Evolutionary conservation across 2,888 invertebrate genomes (phyloP).

Genomic region (Pharmacophagus antenor): DNA sequence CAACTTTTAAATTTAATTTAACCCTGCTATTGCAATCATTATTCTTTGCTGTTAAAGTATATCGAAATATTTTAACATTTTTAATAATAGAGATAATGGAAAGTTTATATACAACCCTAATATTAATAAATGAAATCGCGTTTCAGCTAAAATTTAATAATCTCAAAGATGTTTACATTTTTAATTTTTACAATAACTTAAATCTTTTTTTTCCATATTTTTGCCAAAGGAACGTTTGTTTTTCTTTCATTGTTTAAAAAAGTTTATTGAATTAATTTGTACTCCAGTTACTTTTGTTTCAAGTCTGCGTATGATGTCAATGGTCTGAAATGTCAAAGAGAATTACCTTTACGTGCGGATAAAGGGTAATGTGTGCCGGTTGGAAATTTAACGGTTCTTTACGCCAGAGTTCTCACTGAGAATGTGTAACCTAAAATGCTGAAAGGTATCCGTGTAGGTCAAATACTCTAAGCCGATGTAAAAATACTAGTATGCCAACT

Average conservation of each 20-base stretch:
- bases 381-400: conserved; percentile 19
- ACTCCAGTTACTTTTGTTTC: not conserved
- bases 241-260: too few relatives aligned
- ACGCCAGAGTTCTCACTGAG: conserved; percentile 12
- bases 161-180: not conserved
- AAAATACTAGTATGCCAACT: conserved; percentile 10
- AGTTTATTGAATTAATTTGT: not conserved
- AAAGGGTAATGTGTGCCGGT: conserved; percentile 14
- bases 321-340: conserved; percentile 1
- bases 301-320: not conserved
- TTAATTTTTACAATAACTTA: too few relatives aligned
- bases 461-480: conserved; percentile 21
- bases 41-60: too few relatives aligned
- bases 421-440: conserved; percentile 16
- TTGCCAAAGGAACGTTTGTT: too few relatives aligned
- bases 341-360: conserved; percentile 11
- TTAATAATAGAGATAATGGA: not conserved
- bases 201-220: too few relatives aligned
- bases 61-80: too few relatives aligned
- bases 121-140: not conserved
- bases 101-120: not conserved
- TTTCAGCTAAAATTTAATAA: not conserved
- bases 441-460: conserved; percentile 22
- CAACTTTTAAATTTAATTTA: too few relatives aligned
- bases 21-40: too few relatives aligned